These are phyloP conservation scores for Drosophila sulfurigaster DNA, from an alignment of 1,140 invertebrate genomes.

Conservation along the genomic window DNA sequence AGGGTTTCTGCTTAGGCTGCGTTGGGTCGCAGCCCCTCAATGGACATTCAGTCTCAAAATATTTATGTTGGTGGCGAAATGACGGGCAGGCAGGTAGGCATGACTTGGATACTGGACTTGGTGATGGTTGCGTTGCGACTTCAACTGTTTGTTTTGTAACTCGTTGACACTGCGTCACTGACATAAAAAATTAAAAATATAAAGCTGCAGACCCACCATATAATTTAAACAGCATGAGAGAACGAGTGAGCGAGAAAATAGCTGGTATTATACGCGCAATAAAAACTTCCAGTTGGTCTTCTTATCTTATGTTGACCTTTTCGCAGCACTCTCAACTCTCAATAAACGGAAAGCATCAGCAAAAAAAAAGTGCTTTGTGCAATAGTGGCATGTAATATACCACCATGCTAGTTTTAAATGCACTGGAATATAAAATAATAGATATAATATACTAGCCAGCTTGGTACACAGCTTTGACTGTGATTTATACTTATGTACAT, in stretches of 20 bases:
- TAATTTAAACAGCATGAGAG: no score
- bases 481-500: no score
- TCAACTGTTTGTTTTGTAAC: slow-evolving; percentile 73
- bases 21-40: slow-evolving; percentile 42
- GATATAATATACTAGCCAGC: no score
- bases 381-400: no score
- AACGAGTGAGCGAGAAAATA: slow-evolving; percentile 48
- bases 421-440: no score
- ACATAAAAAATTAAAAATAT: slow-evolving; percentile 81
- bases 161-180: slow-evolving; percentile 80
- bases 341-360: slow-evolving; percentile 17
- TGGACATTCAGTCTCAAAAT: slow-evolving; percentile 67
- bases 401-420: no score
- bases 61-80: slow-evolving; percentile 56
- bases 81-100: slow-evolving; percentile 3
- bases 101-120: slow-evolving; percentile 45
- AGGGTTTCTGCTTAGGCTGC: slow-evolving; percentile 29
- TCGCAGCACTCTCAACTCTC: slow-evolving; percentile 33
- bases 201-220: slow-evolving; percentile 63
- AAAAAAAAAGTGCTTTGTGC: no score
- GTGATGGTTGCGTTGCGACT: slow-evolving; percentile 9
- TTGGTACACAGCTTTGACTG: no score
- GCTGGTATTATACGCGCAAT: slow-evolving; percentile 80
- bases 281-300: slow-evolving; percentile 72
- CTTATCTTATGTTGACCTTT: slow-evolving; percentile 67